These are phyloP conservation scores for Arrhopalites spinosus DNA, from an alignment of 2,888 invertebrate species.

Conservation along the genomic window DNA sequence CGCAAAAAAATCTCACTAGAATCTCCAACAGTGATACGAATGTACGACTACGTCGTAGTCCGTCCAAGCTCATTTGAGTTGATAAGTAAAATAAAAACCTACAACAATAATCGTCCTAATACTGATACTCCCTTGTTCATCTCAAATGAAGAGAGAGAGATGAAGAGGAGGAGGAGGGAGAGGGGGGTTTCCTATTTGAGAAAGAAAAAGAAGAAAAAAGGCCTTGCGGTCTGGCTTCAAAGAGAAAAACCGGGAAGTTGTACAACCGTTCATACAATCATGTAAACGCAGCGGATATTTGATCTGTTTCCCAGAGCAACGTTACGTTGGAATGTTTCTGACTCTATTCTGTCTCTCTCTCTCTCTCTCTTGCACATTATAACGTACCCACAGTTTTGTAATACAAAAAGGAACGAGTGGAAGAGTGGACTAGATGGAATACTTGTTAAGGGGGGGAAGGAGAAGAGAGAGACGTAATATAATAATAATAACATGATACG, in stretches of 20 bases:
- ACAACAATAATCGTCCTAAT: slow-evolving; percentile 21
- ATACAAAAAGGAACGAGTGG: not conserved
- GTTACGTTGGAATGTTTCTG: not conserved
- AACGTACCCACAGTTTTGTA: not conserved
- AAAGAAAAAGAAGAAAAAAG: slow-evolving; percentile 4
- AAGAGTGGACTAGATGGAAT: not conserved
- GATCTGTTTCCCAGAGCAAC: slow-evolving; percentile 31
- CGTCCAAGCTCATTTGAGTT: not conserved
- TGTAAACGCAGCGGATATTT: slow-evolving; percentile 34
- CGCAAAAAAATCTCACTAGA: not conserved
- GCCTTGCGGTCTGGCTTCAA: slow-evolving; percentile 24
- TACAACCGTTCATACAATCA: slow-evolving; percentile 21
- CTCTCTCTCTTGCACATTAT: not conserved
- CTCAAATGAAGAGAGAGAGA: slow-evolving; percentile 1
- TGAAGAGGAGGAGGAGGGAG: not conserved
- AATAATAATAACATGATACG: slow-evolving; percentile 13
- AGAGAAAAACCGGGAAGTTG: slow-evolving; percentile 28
- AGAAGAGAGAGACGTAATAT: not conserved
- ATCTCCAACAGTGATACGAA: not conserved
- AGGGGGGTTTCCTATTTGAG: too few relatives aligned
- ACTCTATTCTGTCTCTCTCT: not conserved
- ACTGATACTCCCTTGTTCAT: slow-evolving; percentile 2
- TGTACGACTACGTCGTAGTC: too few relatives aligned
- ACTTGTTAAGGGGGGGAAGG: not conserved
- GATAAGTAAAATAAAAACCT: not conserved